phyloP scores from a whole-genome alignment of 2,888 invertebrate species.

The Glaucopsyche alexis region DNA sequence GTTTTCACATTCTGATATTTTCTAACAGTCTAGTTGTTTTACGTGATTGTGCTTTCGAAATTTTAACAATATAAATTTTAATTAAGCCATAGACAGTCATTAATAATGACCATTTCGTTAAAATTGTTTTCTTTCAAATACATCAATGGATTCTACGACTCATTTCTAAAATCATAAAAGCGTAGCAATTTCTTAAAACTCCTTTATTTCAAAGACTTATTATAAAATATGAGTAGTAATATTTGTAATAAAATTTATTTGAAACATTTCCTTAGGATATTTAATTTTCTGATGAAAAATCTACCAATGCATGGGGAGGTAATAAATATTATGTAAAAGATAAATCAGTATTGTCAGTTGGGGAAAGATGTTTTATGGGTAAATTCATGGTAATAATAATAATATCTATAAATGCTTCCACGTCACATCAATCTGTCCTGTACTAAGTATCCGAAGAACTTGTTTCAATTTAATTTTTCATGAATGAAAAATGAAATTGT shows the following conservation, averaged over 20 bases:
- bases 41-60: no score
- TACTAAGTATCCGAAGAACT: no score
- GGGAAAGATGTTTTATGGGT: no score
- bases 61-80: neutral
- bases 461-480: no score
- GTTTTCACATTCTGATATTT: no score
- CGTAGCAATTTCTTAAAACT: conserved; percentile 8
- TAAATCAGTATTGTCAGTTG: no score
- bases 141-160: conserved; percentile 18
- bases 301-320: no score
- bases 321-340: no score
- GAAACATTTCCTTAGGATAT: neutral
- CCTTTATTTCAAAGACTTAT: neutral
- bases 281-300: neutral
- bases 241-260: neutral
- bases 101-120: neutral
- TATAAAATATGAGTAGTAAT: conserved; percentile 22
- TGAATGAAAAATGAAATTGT: no score
- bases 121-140: conserved; percentile 14
- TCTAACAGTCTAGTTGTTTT: neutral
- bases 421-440: no score
- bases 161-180: conserved; percentile 13
- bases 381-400: no score
- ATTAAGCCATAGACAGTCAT: conserved; percentile 11
- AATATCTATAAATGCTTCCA: no score